phyloP scores from a whole-genome alignment of 2,888 invertebrate genomes.

The Xanthorhoe spadicearia region DNA sequence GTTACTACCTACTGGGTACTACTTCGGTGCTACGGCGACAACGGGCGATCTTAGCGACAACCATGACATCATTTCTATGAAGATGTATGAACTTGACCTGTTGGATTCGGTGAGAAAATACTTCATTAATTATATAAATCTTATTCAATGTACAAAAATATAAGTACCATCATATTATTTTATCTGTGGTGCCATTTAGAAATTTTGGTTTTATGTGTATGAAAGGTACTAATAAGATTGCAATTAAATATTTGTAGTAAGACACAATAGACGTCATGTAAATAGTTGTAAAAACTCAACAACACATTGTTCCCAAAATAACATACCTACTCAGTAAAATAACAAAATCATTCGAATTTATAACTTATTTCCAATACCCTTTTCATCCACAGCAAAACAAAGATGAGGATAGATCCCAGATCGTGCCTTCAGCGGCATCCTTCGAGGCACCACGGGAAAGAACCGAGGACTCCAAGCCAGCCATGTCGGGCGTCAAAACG shows the following conservation, averaged over 20 bases:
- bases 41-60: constrained; percentile 99
- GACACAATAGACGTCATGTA: no score
- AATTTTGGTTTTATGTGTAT: no score
- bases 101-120: constrained; percentile 81
- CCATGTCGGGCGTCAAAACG: constrained; percentile 95
- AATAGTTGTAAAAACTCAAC: no score
- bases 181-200: no score
- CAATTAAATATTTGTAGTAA: no score
- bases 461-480: constrained; percentile 93
- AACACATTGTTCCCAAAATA: no score
- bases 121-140: not conserved
- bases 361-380: not conserved
- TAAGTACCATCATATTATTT: no score
- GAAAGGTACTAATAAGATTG: no score
- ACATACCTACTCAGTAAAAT: not conserved
- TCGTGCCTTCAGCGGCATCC: constrained; percentile 94
- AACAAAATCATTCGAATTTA: not conserved
- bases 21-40: constrained; percentile 96
- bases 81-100: constrained; percentile 95
- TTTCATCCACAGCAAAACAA: constrained; percentile 78
- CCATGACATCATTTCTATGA: constrained; percentile 96
- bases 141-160: not conserved
- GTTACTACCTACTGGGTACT: constrained; percentile 96
- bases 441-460: constrained; percentile 97
- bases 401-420: constrained; percentile 90